phyloP scores from a whole-genome alignment of 1,140 invertebrate genomes.

The Macrocentrus cingulum region DNA sequence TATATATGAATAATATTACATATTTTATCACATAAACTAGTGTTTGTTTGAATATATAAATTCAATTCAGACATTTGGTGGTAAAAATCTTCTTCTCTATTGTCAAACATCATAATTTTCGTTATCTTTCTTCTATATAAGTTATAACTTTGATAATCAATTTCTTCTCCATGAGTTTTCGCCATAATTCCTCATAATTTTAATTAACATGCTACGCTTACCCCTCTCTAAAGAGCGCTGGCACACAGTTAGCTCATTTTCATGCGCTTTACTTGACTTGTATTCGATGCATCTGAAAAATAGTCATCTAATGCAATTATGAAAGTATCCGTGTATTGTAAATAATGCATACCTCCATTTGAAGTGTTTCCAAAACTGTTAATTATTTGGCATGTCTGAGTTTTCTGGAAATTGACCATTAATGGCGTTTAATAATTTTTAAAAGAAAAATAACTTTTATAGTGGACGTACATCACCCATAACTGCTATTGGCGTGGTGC shows the following conservation, averaged over 20 bases:
- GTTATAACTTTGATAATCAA: not conserved
- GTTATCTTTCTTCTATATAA: not conserved
- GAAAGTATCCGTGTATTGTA: too few relatives aligned
- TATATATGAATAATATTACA: constrained; percentile 30
- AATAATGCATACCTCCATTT: constrained; percentile 52
- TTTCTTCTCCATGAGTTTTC: constrained; percentile 25
- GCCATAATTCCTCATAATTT: constrained; percentile 12
- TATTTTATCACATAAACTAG: constrained; percentile 51
- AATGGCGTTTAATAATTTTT: not conserved
- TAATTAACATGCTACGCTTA: constrained; percentile 14
- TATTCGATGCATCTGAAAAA: constrained; percentile 47
- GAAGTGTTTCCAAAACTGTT: constrained; percentile 47
- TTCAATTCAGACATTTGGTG: not conserved
- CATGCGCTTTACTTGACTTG: constrained; percentile 53
- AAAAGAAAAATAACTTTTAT: not conserved
- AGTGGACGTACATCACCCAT: constrained; percentile 74
- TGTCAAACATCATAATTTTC: not conserved
- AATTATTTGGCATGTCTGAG: constrained; percentile 51
- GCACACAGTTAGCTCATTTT: constrained; percentile 58
- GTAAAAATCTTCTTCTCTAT: too few relatives aligned
- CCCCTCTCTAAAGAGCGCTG: constrained; percentile 42
- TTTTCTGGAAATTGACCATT: constrained; percentile 44
- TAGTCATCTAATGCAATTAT: constrained; percentile 4
- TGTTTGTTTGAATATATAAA: not conserved
- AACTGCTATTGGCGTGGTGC: constrained; percentile 91